Conservation (phyloP, 2,797 vertebrate species). For the Danio choprae region DNA sequence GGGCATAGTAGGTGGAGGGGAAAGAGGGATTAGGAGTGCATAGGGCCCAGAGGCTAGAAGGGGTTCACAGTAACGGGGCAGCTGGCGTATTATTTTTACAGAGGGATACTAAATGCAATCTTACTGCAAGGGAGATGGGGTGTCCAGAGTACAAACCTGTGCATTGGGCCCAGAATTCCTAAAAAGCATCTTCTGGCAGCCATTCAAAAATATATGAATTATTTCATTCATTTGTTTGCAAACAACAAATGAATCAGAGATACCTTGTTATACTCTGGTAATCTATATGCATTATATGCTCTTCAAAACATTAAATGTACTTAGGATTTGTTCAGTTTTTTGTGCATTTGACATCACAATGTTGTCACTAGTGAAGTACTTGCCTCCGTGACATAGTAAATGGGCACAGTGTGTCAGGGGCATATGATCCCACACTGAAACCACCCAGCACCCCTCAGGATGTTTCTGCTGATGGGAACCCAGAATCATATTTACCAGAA, state of each 20-base stretch:
- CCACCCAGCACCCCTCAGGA: too few species aligned
- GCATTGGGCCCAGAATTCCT: too few species aligned
- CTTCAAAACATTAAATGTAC: background rate
- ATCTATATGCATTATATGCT: background rate
- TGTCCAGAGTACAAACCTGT: too few species aligned
- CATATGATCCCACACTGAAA: too few species aligned
- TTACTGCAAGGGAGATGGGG: too few species aligned
- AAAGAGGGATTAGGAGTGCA: background rate
- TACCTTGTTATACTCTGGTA: background rate
- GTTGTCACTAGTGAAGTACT: background rate
- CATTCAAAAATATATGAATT: background rate
- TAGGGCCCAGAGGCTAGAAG: background rate
- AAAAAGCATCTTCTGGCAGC: background rate
- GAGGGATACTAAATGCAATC: too few species aligned
- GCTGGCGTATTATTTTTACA: too few species aligned
- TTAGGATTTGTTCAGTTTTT: background rate
- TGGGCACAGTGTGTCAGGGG: too few species aligned
- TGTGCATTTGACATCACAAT: background rate
- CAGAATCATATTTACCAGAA: too few species aligned
- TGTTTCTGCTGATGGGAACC: too few species aligned
- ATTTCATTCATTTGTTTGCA: background rate
- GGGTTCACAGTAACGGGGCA: background rate
- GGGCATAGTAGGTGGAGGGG: background rate
- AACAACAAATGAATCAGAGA: background rate
- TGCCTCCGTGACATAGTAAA: too few species aligned